phyloP scores from a whole-genome alignment of 2,888 invertebrate genomes.

The Phengaris arion region DNA sequence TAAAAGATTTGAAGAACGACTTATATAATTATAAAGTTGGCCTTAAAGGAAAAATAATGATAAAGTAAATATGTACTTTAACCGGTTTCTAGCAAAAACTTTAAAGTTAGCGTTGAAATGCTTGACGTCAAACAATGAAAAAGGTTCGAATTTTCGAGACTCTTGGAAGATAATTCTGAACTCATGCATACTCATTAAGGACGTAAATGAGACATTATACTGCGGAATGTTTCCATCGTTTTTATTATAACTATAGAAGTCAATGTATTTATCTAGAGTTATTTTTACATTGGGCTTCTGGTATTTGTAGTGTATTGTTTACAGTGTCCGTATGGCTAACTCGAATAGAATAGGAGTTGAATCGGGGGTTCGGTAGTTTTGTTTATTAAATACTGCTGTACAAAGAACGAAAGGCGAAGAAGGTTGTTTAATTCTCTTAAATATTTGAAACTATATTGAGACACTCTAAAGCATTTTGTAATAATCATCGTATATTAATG shows the following conservation, averaged over 20 bases:
- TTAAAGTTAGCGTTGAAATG: conserved; percentile 2
- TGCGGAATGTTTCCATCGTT: background rate
- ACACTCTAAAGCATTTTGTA: background rate
- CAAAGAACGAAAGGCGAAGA: background rate
- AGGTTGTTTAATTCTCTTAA: background rate
- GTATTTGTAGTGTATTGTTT: conserved; percentile 12
- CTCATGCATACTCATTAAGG: conserved; percentile 10
- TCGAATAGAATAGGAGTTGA: background rate
- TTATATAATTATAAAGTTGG: background rate
- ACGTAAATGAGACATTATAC: conserved; percentile 1
- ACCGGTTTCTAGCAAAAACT: background rate
- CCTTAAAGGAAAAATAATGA: background rate
- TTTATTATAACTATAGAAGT: background rate
- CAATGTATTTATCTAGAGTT: conserved; percentile 2
- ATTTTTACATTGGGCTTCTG: conserved; percentile 2
- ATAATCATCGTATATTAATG: background rate
- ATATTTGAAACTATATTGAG: background rate
- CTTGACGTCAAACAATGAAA: conserved; percentile 15
- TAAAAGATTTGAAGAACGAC: no score
- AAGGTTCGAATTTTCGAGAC: conserved; percentile 5
- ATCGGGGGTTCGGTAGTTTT: background rate
- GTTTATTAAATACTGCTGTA: background rate
- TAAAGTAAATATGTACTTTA: background rate
- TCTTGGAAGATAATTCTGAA: conserved; percentile 13
- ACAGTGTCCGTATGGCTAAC: background rate